A percentile compares a stretch with the other conserved stretches of the same genome.
Evolutionary conservation across 2,113 vertebrate genomes (phyloP).

Genomic region (Ceyx margarethae): DNA sequence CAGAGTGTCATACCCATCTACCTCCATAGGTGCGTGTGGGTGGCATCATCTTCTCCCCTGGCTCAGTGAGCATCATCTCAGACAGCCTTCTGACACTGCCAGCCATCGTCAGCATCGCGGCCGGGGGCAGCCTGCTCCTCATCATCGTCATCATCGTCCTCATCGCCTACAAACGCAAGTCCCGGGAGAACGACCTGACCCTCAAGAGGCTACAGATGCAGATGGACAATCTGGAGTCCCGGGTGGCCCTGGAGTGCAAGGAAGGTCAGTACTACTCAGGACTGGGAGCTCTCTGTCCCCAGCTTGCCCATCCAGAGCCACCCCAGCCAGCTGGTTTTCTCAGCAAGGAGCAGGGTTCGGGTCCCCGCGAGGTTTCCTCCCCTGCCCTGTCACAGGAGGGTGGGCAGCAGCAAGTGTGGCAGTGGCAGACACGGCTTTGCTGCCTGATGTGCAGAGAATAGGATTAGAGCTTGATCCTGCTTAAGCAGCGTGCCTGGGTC

Average conservation of each 20-base stretch:
- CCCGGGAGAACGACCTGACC: constrained; percentile 95
- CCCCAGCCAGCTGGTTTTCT: rapidly evolving
- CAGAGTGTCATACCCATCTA: not conserved
- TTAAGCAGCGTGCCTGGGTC: not conserved
- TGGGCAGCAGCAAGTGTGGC: not conserved
- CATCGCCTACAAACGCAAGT: constrained; percentile 98
- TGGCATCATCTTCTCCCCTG: constrained; percentile 90
- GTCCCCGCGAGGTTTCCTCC: rapidly evolving
- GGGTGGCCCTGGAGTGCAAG: constrained; percentile 96
- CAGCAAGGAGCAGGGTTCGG: rapidly evolving
- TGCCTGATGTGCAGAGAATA: not conserved
- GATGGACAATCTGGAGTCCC: constrained; percentile 98
- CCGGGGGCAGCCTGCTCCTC: constrained; percentile 92
- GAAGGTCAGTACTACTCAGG: constrained; percentile 78
- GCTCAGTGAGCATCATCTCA: constrained; percentile 87
- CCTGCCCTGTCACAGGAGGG: not conserved
- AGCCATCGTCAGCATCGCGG: constrained; percentile 94
- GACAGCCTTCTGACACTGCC: constrained; percentile 97
- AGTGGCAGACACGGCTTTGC: not conserved
- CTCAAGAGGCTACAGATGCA: constrained; percentile 98
- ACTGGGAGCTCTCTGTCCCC: rapidly evolving
- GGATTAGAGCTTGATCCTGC: constrained; percentile 34
- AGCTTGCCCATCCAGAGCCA: not conserved
- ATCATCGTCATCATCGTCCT: constrained; percentile 98
- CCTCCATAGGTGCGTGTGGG: constrained; percentile 88